Base-by-base conservation (phyloP, 2,113 vertebrate species). In the Catharus fuscescens region DNA sequence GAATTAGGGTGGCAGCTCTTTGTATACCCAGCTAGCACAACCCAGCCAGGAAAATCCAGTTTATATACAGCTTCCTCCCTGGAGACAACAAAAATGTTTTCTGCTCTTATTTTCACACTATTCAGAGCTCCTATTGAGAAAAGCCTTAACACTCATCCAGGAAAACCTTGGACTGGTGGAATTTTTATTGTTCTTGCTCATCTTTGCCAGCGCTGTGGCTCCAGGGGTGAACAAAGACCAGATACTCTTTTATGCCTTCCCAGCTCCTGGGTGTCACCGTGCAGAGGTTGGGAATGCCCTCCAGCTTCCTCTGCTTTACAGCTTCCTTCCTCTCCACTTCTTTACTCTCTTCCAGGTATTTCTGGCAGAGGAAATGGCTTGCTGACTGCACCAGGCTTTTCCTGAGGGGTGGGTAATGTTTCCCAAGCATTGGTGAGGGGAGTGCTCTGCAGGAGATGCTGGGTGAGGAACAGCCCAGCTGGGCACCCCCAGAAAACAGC, bases 291-390 rank as follows among this genome's bases (percentile, higher is more conserved):
- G 79, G 57, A 87, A 65, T 0, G 54, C 23, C 73, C 80, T 18
- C 36, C 23, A 59, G 78, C 93, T 96, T 96, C 95, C 96, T 79
- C 81, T 76, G 81, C 70, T 93, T 96, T 85, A 90, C 15, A 44
- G 70, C 70, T 93, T 95, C 96, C 95, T 96, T 95, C 96, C 96
- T 82, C 61, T 31, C 28, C 0, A 0, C 78, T 72, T 21, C 70
- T 92, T 67, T 72, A n/a, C 81, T 40, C 81, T 82, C 73, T 88
- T 90, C 85, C 90, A 94, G 92, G 53, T 90, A 85, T 94, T 96
- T 71, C 84, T 94, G 53, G 24, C 3, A 9, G 57, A 92, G 86
- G 81, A 95, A 95, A 82, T 24, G 70, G 15, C n/a, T 67, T 84
- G 42, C 23, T 81, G 86, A 3, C 53, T 53, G 64, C 21, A 15